Conservation (phyloP, 2,888 invertebrate genomes). For the Xestia ashworthii region DNA sequence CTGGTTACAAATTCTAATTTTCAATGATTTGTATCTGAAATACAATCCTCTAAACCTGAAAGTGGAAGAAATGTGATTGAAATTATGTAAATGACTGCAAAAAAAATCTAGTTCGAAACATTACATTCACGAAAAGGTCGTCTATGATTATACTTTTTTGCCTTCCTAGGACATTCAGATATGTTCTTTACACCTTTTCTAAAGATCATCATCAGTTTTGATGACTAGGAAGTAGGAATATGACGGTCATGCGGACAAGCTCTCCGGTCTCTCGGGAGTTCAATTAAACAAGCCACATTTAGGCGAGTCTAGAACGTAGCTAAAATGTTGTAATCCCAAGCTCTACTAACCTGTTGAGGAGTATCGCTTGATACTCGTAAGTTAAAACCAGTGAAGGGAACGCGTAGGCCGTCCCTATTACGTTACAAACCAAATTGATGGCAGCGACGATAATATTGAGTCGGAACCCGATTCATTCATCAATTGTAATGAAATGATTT, state of each 20-base stretch:
- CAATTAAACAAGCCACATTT: background rate
- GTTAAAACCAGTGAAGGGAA: slow-evolving; percentile 69
- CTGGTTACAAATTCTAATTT: slow-evolving; percentile 9
- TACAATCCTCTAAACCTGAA: background rate
- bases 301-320: background rate
- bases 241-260: no score
- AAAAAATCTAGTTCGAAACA: background rate
- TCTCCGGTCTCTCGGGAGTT: background rate
- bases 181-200: background rate
- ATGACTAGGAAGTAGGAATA: background rate
- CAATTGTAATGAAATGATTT: slow-evolving; percentile 68
- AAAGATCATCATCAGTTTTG: background rate
- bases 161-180: background rate
- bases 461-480: slow-evolving; percentile 67
- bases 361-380: slow-evolving; percentile 60
- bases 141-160: background rate
- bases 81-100: background rate
- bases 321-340: slow-evolving; percentile 41
- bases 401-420: slow-evolving; percentile 70
- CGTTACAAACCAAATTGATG: slow-evolving; percentile 65
- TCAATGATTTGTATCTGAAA: background rate
- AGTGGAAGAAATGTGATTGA: background rate
- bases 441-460: slow-evolving; percentile 65
- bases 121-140: background rate
- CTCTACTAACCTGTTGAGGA: slow-evolving; percentile 54